Base-by-base conservation (phyloP, 2,113 vertebrate species). In the Mus spicilegus region DNA sequence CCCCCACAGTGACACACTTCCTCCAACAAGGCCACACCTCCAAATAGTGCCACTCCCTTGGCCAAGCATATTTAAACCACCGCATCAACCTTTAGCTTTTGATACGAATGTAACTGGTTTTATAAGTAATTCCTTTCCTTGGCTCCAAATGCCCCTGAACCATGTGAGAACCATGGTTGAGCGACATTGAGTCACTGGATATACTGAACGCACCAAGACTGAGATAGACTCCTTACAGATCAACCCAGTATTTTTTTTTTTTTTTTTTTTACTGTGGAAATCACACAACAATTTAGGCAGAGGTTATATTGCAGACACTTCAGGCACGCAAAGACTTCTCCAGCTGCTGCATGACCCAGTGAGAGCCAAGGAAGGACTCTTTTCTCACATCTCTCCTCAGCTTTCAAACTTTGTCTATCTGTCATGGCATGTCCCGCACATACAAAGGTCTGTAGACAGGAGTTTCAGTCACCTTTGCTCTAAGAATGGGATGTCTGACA, bases 391-490 rank as follows among this genome's bases (percentile, higher is more conserved):
- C 33, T 19, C 46, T 26, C 3, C 2, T 69, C 22, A 26, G n/a
- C 26, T 69, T 20, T 39, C 56, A 20, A 5, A 4, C 22, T 75
- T 84, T 22, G 2, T 22, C 81, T 42, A 56, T 24, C 0, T 61
- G 4, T 28, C 39, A 0, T 0, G 4, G 51, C 2, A 2, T 58
- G 16, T 42, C 1, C 12, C 19, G 3, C 56, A 17, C 1, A 20
- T 13, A 54, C 4, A 1, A 0, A 16, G 28, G 8, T 63, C 26
- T 51, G n/a, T 3, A 24, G 75, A 42, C 1, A 73, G 56, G 36
- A 22, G 39, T 12, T 19, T 67, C 2, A 49, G 82, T 67, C 16
- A 7, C 42, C 0, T 65, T 86, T 67, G 13, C 16, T 20, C 26
- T 67, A 30, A 63, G 81, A 42, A 10, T 46, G 39, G 30, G 16